A percentile compares a stretch with the other conserved stretches of the same genome.
These are phyloP conservation scores for Proisotoma minuta DNA, from an alignment of 2,888 invertebrate genomes.

Conservation along the genomic window DNA sequence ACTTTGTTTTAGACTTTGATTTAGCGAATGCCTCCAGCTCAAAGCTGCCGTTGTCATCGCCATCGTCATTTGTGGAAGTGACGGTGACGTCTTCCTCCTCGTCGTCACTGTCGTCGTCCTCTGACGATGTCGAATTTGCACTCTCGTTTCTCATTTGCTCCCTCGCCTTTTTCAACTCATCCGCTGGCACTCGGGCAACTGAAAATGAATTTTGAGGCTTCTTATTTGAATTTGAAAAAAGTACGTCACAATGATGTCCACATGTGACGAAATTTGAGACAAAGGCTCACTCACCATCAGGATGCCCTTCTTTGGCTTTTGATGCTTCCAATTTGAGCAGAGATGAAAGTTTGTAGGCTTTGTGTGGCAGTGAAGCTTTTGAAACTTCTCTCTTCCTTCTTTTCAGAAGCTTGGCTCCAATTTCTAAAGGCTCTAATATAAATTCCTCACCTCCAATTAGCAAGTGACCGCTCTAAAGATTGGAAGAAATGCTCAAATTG, in stretches of 20 bases:
- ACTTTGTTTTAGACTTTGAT: not conserved
- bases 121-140: not conserved
- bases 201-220: not conserved
- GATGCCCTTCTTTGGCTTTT: too few species aligned
- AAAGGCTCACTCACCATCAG: too few species aligned
- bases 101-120: not conserved
- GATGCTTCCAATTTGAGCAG: too few species aligned
- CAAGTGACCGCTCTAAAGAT: not conserved
- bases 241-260: too few species aligned
- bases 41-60: not conserved
- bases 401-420: too few species aligned
- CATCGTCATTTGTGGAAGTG: not conserved
- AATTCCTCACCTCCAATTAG: not conserved
- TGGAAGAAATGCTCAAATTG: not conserved
- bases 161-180: constrained; percentile 1
- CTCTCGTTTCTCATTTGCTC: not conserved
- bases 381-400: too few species aligned
- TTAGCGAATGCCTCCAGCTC: not conserved
- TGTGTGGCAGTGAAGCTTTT: too few species aligned
- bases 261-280: too few species aligned
- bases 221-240: too few species aligned
- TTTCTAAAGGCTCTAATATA: not conserved
- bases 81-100: not conserved
- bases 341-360: too few species aligned
- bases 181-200: constrained; percentile 2